A percentile compares a stretch with the other conserved stretches of the same genome.
Conservation (phyloP, 1,140 invertebrate genomes). For the Trinorchestia longiramus region DNA sequence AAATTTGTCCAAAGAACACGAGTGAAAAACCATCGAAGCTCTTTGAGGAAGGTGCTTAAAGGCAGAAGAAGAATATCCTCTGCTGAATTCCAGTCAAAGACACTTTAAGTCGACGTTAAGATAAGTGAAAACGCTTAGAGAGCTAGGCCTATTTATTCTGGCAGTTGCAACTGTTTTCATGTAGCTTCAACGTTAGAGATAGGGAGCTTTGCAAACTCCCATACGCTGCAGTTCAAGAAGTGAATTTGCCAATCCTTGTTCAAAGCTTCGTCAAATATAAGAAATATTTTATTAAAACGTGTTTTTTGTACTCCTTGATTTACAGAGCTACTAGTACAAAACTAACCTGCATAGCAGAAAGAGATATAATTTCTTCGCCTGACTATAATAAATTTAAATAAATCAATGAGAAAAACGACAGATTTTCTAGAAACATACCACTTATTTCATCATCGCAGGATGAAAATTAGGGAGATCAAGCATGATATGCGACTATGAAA, state of each 20-base stretch:
- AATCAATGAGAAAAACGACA: background rate
- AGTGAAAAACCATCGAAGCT: background rate
- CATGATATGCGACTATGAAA: background rate
- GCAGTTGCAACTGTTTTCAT: constrained; percentile 47
- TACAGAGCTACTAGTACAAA: background rate
- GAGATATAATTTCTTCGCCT: background rate
- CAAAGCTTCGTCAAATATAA: constrained; percentile 2
- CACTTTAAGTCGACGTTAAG: constrained; percentile 45
- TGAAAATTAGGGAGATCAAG: background rate
- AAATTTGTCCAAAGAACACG: background rate
- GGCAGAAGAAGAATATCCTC: constrained; percentile 40
- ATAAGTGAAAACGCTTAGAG: constrained; percentile 24
- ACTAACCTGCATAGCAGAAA: background rate
- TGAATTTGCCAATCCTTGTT: background rate
- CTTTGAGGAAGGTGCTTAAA: constrained; percentile 34
- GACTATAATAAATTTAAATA: background rate
- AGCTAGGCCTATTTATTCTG: constrained; percentile 53
- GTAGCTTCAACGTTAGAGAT: constrained; percentile 35
- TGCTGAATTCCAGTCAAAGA: background rate
- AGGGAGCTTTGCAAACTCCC: background rate
- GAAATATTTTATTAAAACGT: background rate
- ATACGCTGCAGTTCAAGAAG: background rate
- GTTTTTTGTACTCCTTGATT: background rate
- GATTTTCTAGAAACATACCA: background rate
- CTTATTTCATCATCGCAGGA: background rate